Conservation (phyloP, 1,140 invertebrate species). For the Agraylea sexmaculata region DNA sequence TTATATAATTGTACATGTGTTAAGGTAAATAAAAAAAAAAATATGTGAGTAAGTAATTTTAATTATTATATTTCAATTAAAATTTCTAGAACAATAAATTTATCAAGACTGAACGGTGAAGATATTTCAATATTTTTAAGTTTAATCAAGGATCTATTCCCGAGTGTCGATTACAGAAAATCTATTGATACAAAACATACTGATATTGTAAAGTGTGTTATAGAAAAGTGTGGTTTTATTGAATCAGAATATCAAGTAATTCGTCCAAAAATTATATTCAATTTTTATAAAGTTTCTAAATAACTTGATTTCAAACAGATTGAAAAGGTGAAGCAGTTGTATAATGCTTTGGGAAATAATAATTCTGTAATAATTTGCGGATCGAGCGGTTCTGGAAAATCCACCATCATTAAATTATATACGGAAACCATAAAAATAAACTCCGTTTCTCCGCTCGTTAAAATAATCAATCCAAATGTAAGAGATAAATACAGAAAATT, state of each 20-base stretch:
- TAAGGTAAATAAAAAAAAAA: too few species aligned
- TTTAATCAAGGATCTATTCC: conserved; percentile 79
- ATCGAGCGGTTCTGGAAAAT: conserved; percentile 83
- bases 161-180: conserved; percentile 73
- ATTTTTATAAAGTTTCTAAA: conserved; percentile 9
- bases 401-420: conserved; percentile 67
- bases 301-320: conserved; percentile 40
- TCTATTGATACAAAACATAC: conserved; percentile 78
- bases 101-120: conserved; percentile 77
- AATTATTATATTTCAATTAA: conserved; percentile 2
- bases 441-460: too few species aligned
- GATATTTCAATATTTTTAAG: conserved; percentile 82
- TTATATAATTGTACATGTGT: conserved; percentile 4
- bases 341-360: conserved; percentile 87
- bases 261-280: conserved; percentile 5
- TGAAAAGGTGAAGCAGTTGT: conserved; percentile 80
- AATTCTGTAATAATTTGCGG: conserved; percentile 87
- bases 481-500: too few species aligned
- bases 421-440: too few species aligned
- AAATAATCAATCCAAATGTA: too few species aligned
- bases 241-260: conserved; percentile 64
- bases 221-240: conserved; percentile 56
- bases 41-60: background rate
- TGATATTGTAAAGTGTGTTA: conserved; percentile 54
- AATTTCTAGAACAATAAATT: conserved; percentile 4